A percentile compares a stretch with the other conserved stretches of the same genome.
Conservation (phyloP, 2,113 vertebrate genomes). For the Oncorhynchus tshawytscha region DNA sequence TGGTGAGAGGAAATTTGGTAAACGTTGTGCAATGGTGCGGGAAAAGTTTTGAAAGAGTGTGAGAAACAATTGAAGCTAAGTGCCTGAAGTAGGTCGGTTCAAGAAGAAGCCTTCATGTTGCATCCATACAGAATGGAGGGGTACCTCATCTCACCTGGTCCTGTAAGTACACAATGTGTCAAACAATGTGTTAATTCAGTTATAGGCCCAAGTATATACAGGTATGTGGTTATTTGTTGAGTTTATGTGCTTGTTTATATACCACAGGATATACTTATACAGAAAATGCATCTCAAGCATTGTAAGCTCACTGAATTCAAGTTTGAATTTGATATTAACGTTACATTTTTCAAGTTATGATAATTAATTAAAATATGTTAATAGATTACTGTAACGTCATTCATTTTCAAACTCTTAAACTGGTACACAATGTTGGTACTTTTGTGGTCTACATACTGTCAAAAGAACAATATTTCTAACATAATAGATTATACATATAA, state of each 20-base stretch:
- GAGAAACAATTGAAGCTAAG: conserved; percentile 64
- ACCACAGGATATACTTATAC: neutral
- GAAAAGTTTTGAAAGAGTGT: conserved; percentile 79
- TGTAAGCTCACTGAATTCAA: neutral
- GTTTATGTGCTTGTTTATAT: neutral
- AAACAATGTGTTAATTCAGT: neutral
- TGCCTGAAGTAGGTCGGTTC: conserved; percentile 54
- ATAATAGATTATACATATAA: too few relatives aligned
- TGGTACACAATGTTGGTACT: neutral
- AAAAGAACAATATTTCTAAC: too few relatives aligned
- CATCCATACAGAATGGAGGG: conserved; percentile 82
- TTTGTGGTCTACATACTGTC: too few relatives aligned
- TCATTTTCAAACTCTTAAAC: neutral
- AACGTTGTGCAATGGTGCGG: conserved; percentile 77
- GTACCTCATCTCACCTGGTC: conserved; percentile 70
- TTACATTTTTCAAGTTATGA: neutral
- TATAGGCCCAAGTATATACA: neutral
- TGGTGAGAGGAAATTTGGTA: conserved; percentile 78
- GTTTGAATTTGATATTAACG: neutral
- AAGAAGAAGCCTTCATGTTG: conserved; percentile 76
- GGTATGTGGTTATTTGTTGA: neutral
- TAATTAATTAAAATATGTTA: neutral
- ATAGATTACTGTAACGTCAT: neutral
- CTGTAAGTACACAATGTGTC: conserved; percentile 71
- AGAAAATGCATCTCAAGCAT: neutral